Evolutionary conservation across 2,797 vertebrate species (phyloP), one percentile per base, ranked within the genome.

Genomic region (Merluccius polli): DNA sequence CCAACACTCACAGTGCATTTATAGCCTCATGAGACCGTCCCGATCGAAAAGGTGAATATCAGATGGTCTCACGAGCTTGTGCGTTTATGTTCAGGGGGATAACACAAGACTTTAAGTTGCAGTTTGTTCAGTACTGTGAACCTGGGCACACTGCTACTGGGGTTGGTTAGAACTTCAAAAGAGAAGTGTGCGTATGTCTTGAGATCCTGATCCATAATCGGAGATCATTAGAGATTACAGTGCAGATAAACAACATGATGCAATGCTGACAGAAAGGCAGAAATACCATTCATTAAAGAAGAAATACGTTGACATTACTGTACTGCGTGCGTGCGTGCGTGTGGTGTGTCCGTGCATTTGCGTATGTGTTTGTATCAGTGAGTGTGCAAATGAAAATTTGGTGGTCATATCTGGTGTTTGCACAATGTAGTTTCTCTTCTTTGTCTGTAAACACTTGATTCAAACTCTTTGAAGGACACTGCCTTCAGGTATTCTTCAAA

Each of bases 401-500:
- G 85, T 82, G 76, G 81, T 89, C 74, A 77, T 79, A 67, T 35
- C 74, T 85, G 32, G 84, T 83, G 81, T 89, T 85, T 88, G 81
- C 83, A 84, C 76, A 52, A 78, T 83, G 81, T 31, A 73, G 59
- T 82, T 73, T 75, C 72, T 83, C 59, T 78, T 83, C 71, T 74
- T 59, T 59, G 48, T 81, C 73, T 81, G 85, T 76, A 89, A 84
- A 86, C 81, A 83, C 85, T 88, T 86, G 91, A 80, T 89, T 90
- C 83, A 85, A 70, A 83, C 78, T 86, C 84, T 89, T 87, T 89
- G 90, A 93, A 92, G 90, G 91, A 90, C 87, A 83, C 81, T 79
- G 86, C 86, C 86, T 92, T 89, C 86, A 90, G 87, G 89, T 91
- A 85, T 80, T 83, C 83, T 83, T 91, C 90, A 87, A 89, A 90